Conservation (phyloP, 1,140 invertebrate species). For the Nasonia longicornis region DNA sequence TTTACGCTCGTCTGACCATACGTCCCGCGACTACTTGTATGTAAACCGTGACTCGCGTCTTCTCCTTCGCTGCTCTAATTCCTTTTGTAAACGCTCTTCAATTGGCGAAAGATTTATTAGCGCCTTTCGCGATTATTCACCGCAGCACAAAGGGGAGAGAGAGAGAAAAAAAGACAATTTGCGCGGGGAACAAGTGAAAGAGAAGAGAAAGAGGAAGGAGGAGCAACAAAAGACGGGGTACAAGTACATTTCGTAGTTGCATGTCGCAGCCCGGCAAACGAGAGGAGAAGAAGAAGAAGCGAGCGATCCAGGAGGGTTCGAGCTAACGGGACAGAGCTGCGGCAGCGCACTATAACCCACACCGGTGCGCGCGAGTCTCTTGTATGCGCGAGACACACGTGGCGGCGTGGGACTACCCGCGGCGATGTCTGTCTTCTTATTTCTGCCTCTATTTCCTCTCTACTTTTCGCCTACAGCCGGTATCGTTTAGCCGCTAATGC, state of each 20-base stretch:
- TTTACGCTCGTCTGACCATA: background rate
- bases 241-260: background rate
- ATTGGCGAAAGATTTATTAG: background rate
- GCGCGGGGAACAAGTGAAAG: background rate
- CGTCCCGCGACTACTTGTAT: background rate
- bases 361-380: background rate
- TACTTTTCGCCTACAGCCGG: background rate
- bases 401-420: background rate
- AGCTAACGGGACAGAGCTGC: constrained; percentile 59
- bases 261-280: background rate
- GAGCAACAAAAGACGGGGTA: constrained; percentile 20
- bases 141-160: background rate
- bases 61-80: background rate
- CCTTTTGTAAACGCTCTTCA: background rate
- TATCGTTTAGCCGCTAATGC: no score
- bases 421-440: background rate
- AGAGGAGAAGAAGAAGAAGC: constrained; percentile 36
- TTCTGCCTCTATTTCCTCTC: background rate
- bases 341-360: constrained; percentile 18
- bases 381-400: constrained; percentile 41
- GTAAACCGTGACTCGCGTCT: background rate
- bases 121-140: background rate
- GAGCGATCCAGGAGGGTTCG: constrained; percentile 59
- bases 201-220: background rate
- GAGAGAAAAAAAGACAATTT: background rate